Conservation (phyloP, 2,888 invertebrate genomes). For the Homarus gammarus region DNA sequence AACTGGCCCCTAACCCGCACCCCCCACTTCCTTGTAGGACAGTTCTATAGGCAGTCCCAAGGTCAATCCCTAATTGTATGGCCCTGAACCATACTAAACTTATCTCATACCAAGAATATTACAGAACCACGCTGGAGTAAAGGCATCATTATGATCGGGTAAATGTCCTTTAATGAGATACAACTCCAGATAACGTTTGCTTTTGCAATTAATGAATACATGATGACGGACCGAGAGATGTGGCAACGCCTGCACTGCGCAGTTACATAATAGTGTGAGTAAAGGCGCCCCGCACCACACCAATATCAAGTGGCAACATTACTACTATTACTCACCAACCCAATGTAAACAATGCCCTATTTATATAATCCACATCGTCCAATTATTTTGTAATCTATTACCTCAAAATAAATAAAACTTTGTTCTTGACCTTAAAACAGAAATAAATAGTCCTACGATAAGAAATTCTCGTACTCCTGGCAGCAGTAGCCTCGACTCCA, state of each 20-base stretch:
- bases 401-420: too few species aligned
- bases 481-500: neutral
- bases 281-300: constrained; percentile 23
- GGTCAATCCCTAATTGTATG: constrained; percentile 10
- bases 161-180: too few species aligned
- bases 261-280: constrained; percentile 58
- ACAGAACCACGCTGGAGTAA: too few species aligned
- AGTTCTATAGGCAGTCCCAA: constrained; percentile 24
- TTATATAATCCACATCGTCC: too few species aligned
- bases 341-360: too few species aligned
- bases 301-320: constrained; percentile 6
- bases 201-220: constrained; percentile 6
- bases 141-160: too few species aligned
- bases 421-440: too few species aligned
- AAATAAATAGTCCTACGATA: neutral
- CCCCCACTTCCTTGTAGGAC: constrained; percentile 34
- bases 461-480: neutral
- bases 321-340: too few species aligned
- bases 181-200: too few species aligned
- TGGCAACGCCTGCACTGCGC: constrained; percentile 58
- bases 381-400: too few species aligned
- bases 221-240: constrained; percentile 28
- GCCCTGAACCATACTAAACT: neutral
- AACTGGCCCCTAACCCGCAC: neutral
- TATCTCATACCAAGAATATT: too few species aligned